phyloP scores from a whole-genome alignment of 2,888 invertebrate species.

The Psylliodes chrysocephalus region DNA sequence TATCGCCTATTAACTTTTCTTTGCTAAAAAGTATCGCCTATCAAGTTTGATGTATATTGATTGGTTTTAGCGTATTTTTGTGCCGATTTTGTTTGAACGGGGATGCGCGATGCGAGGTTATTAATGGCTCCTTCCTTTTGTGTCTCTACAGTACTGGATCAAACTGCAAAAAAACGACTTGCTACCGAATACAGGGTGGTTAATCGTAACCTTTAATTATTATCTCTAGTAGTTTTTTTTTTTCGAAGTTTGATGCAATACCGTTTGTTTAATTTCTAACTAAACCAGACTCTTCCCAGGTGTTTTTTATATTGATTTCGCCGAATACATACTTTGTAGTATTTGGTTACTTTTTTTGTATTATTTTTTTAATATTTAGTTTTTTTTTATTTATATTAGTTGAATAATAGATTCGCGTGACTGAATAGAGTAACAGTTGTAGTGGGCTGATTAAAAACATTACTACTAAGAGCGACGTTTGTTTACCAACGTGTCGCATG shows the following conservation, averaged over 20 bases:
- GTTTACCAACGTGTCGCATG: too few species aligned
- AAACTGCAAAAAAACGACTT: not conserved
- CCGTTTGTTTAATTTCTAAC: slow-evolving; percentile 41
- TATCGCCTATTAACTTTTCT: too few species aligned
- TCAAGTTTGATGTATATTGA: too few species aligned
- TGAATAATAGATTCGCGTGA: slow-evolving; percentile 42
- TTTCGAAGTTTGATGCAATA: slow-evolving; percentile 7
- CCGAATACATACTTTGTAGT: slow-evolving; percentile 13
- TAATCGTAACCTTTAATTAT: not conserved
- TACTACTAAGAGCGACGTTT: too few species aligned
- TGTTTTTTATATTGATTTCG: slow-evolving; percentile 24
- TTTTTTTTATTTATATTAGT: slow-evolving; percentile 45
- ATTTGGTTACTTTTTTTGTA: slow-evolving; percentile 36
- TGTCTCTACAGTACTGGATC: slow-evolving; percentile 18
- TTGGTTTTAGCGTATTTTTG: too few species aligned
- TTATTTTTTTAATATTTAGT: slow-evolving; percentile 43
- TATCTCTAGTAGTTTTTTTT: not conserved
- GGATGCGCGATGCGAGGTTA: not conserved
- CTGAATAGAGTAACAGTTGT: slow-evolving; percentile 28
- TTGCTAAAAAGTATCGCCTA: too few species aligned
- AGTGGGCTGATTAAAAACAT: not conserved
- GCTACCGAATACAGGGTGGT: slow-evolving; percentile 9
- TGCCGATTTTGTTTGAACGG: not conserved
- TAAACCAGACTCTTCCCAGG: slow-evolving; percentile 38
- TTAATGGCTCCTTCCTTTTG: slow-evolving; percentile 50